Percentiles rank a stretch among this genome's conserved stretches.
phyloP scores from a whole-genome alignment of 1,140 invertebrate genomes.

The Anoplophora glabripennis region DNA sequence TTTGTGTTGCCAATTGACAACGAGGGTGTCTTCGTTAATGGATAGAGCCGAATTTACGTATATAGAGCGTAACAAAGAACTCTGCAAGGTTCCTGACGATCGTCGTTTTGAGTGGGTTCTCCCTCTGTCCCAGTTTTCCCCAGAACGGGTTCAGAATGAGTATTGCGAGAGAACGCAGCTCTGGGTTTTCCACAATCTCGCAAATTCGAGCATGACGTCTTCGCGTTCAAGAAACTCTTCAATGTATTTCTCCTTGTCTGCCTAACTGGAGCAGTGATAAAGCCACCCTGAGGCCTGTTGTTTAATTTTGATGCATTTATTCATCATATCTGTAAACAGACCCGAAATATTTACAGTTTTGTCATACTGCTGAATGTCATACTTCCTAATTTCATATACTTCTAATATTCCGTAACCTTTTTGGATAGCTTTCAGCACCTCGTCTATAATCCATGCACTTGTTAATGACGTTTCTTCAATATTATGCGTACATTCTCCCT shows the following conservation, averaged over 20 bases:
- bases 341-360: constrained; percentile 15
- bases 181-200: constrained; percentile 46
- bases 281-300: constrained; percentile 44
- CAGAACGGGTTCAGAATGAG: constrained; percentile 45
- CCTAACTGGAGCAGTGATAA: constrained; percentile 31
- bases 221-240: constrained; percentile 40
- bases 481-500: constrained; percentile 30
- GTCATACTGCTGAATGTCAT: neutral
- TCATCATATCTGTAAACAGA: constrained; percentile 40
- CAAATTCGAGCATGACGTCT: constrained; percentile 42
- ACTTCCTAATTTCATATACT: constrained; percentile 18
- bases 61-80: constrained; percentile 6
- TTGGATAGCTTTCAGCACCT: constrained; percentile 43
- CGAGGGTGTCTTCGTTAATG: too few species aligned
- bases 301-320: constrained; percentile 46
- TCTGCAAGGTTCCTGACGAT: constrained; percentile 7
- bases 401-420: constrained; percentile 21
- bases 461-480: constrained; percentile 36
- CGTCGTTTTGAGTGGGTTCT: constrained; percentile 14
- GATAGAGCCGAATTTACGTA: constrained; percentile 15
- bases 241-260: constrained; percentile 25
- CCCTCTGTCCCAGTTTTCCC: too few species aligned
- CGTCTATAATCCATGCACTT: constrained; percentile 47
- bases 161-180: constrained; percentile 41
- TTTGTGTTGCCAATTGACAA: constrained; percentile 8